phyloP scores from a whole-genome alignment of 1,140 invertebrate species.

The Brachionus rubens region DNA sequence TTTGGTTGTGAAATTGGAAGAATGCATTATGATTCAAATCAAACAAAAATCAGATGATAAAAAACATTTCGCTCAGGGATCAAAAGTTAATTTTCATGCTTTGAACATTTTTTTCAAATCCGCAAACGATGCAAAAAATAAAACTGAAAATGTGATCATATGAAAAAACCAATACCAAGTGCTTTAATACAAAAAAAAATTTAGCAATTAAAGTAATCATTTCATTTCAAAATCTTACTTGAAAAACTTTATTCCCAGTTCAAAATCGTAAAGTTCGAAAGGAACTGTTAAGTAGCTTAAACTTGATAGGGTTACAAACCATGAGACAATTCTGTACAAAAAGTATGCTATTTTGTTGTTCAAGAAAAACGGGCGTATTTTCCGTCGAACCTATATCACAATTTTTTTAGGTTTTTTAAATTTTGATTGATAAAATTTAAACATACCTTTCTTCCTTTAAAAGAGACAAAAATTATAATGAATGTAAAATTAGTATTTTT shows the following conservation, averaged over 20 bases:
- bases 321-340: background rate
- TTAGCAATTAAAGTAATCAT: background rate
- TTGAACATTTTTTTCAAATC: background rate
- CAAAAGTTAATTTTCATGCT: background rate
- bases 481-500: background rate
- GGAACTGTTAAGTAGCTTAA: slow-evolving; percentile 21
- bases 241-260: slow-evolving; percentile 19
- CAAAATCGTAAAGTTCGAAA: slow-evolving; percentile 29
- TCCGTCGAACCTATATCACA: background rate
- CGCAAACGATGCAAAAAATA: background rate
- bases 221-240: slow-evolving; percentile 2
- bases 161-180: slow-evolving; percentile 40
- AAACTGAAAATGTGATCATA: background rate
- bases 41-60: too few species aligned
- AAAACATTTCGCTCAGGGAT: too few species aligned
- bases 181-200: slow-evolving; percentile 26
- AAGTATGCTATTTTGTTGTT: background rate
- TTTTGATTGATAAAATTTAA: background rate
- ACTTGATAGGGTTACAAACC: background rate
- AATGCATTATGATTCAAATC: too few species aligned
- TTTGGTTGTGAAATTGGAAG: too few species aligned
- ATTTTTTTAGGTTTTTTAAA: background rate
- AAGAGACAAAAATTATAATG: background rate
- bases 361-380: background rate
- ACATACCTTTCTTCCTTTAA: slow-evolving; percentile 18